Percentiles rank a stretch among this genome's conserved stretches.
Evolutionary conservation across 2,888 invertebrate species (phyloP).

Genomic region (Trissolcus brochymenae): DNA sequence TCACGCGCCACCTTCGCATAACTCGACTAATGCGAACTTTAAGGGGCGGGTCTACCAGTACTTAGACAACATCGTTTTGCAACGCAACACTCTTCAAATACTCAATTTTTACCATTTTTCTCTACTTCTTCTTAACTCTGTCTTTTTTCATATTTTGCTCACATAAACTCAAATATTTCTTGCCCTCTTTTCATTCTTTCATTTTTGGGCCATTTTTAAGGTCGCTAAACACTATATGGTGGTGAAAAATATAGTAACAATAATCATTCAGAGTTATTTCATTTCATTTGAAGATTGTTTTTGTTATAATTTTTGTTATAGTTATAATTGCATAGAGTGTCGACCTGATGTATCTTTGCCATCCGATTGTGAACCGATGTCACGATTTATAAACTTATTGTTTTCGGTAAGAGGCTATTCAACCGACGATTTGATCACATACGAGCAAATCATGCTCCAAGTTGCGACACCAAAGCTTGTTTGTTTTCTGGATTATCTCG

Average conservation of each 20-base stretch:
- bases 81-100: not conserved
- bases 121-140: not conserved
- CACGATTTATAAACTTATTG: slow-evolving; percentile 2
- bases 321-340: no score
- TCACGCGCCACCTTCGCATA: slow-evolving; percentile 43
- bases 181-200: no score
- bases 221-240: no score
- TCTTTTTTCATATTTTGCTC: not conserved
- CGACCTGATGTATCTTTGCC: no score
- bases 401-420: not conserved
- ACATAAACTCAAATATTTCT: not conserved
- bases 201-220: no score
- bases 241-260: no score
- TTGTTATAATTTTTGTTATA: no score
- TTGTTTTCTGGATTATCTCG: no score
- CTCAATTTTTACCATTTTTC: not conserved
- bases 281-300: no score
- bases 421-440: not conserved
- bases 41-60: slow-evolving; percentile 27
- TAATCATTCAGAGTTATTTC: no score
- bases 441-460: no score
- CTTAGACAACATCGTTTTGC: slow-evolving; percentile 5
- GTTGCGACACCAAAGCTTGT: no score
- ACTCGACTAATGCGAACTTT: slow-evolving; percentile 27
- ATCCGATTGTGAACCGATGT: not conserved